Evolutionary conservation across 2,888 invertebrate genomes (phyloP).

Genomic region (Sarcophaga caerulescens): DNA sequence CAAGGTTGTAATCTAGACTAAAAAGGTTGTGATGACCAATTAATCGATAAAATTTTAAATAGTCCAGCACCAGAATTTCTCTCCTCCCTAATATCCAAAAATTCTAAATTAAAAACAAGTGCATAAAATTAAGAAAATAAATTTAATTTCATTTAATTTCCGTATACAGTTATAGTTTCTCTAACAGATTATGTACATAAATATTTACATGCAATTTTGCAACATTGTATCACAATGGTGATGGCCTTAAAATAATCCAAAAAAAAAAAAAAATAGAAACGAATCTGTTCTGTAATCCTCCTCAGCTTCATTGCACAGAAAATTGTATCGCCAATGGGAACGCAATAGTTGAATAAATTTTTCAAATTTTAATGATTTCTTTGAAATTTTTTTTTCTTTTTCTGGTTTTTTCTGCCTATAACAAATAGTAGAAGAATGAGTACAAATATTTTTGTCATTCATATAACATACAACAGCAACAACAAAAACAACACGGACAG

Average conservation of each 20-base stretch:
- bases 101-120: no score
- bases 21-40: no score
- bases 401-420: not conserved
- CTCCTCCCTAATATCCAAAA: no score
- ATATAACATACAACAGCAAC: not conserved
- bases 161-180: no score
- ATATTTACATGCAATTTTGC: not conserved
- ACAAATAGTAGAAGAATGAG: not conserved
- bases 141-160: no score
- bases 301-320: not conserved
- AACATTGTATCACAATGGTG: slow-evolving; percentile 28
- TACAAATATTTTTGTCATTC: slow-evolving; percentile 47
- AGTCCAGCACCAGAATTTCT: no score
- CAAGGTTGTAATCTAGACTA: no score
- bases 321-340: not conserved
- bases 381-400: slow-evolving; percentile 23
- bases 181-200: no score
- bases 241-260: slow-evolving; percentile 32
- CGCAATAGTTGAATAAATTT: slow-evolving; percentile 32
- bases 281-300: not conserved
- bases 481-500: not conserved
- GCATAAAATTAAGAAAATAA: no score
- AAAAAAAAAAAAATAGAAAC: no score
- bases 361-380: slow-evolving; percentile 54
- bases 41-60: no score